Percentiles rank a stretch among this genome's conserved stretches.
Conservation (phyloP, 2,113 vertebrate species). For the Menura novaehollandiae region DNA sequence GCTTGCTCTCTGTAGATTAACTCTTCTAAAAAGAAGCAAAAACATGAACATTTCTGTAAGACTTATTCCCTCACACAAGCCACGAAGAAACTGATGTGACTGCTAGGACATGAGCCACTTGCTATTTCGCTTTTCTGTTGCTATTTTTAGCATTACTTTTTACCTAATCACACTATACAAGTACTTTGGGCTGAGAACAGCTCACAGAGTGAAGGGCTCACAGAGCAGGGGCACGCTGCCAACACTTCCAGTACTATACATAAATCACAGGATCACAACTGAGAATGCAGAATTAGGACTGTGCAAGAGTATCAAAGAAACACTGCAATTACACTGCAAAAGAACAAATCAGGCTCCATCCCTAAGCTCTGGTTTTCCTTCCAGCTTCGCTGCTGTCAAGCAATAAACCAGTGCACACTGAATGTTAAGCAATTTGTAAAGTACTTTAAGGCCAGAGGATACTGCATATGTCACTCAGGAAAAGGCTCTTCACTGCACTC, state of each 20-base stretch:
- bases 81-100: background rate
- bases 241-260: background rate
- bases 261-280: background rate
- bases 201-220: background rate
- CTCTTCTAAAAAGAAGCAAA: background rate
- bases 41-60: background rate
- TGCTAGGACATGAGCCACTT: background rate
- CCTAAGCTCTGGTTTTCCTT: background rate
- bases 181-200: background rate
- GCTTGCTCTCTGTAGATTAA: background rate
- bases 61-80: background rate
- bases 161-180: background rate
- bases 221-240: background rate
- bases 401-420: background rate
- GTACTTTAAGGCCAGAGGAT: background rate
- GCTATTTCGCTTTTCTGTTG: background rate
- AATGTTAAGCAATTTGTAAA: background rate
- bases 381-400: background rate
- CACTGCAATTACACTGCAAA: background rate
- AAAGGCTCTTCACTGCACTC: background rate
- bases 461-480: background rate
- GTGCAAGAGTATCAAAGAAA: background rate
- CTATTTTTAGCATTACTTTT: background rate
- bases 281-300: background rate
- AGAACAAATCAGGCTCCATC: background rate